phyloP scores from a whole-genome alignment of 2,888 invertebrate species.

The Caenorhabditis imperialis region DNA sequence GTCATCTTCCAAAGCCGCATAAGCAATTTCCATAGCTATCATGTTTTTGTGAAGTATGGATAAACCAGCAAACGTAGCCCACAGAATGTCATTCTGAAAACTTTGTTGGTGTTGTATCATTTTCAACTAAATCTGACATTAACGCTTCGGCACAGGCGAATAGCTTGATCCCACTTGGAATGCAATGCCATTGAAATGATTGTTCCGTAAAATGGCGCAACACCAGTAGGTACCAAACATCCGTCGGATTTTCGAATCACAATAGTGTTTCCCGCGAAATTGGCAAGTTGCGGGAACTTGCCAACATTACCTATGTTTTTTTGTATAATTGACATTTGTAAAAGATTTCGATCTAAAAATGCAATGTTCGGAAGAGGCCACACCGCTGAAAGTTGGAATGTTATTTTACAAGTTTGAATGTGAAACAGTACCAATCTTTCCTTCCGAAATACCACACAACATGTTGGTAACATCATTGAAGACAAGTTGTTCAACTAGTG shows the following conservation, averaged over 20 bases:
- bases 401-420: background rate
- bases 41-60: slow-evolving; percentile 90
- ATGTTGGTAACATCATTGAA: slow-evolving; percentile 86
- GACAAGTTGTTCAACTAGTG: slow-evolving; percentile 83
- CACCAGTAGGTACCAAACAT: slow-evolving; percentile 85
- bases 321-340: slow-evolving; percentile 82
- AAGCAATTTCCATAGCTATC: slow-evolving; percentile 93
- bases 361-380: slow-evolving; percentile 88
- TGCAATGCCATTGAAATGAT: slow-evolving; percentile 80
- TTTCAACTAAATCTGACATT: slow-evolving; percentile 79
- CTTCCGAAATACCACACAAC: slow-evolving; percentile 82
- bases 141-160: slow-evolving; percentile 86
- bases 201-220: slow-evolving; percentile 84
- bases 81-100: slow-evolving; percentile 81
- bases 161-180: slow-evolving; percentile 88
- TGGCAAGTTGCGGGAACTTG: slow-evolving; percentile 70
- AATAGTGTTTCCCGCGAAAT: slow-evolving; percentile 82
- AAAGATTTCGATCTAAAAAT: slow-evolving; percentile 84
- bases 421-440: slow-evolving; percentile 81
- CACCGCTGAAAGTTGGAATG: slow-evolving; percentile 80
- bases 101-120: background rate
- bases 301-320: slow-evolving; percentile 79
- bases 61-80: slow-evolving; percentile 94
- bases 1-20: slow-evolving; percentile 88
- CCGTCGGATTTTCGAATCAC: slow-evolving; percentile 91